A percentile compares a stretch with the other conserved stretches of the same genome.
These are phyloP conservation scores for Drosophila infuscata DNA, from an alignment of 2,888 invertebrate genomes.

Conservation along the genomic window DNA sequence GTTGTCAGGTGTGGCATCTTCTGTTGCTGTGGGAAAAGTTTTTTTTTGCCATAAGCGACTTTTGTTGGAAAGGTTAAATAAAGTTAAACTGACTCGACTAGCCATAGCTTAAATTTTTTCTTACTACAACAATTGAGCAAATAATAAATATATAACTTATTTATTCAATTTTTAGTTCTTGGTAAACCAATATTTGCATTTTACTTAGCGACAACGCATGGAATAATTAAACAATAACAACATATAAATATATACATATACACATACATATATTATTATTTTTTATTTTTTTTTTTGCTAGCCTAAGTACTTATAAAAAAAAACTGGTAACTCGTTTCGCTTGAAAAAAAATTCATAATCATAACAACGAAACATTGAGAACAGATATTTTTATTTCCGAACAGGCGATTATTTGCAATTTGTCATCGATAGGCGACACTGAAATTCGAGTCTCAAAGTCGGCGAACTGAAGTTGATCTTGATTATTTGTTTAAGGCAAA, in stretches of 20 bases:
- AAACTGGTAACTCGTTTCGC: constrained; percentile 13
- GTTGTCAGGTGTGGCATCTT: constrained; percentile 26
- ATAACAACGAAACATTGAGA: constrained; percentile 20
- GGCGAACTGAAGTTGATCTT: constrained; percentile 35
- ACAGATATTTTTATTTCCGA: constrained; percentile 39
- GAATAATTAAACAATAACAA: background rate
- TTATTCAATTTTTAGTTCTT: constrained; percentile 29
- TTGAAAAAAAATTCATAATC: constrained; percentile 15
- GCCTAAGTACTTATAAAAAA: background rate
- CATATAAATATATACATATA: background rate
- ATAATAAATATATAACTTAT: constrained; percentile 39
- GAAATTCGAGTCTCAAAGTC: constrained; percentile 54
- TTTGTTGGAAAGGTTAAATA: constrained; percentile 48
- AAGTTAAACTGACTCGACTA: constrained; percentile 33
- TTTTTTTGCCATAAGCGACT: constrained; percentile 15
- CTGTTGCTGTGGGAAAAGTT: constrained; percentile 53
- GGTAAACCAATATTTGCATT: constrained; percentile 39
- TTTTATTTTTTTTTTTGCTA: background rate
- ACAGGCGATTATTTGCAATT: constrained; percentile 63
- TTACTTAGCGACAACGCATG: constrained; percentile 13
- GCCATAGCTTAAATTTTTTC: background rate
- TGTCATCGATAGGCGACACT: constrained; percentile 64
- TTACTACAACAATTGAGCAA: constrained; percentile 44
- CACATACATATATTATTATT: background rate
- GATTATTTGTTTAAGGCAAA: constrained; percentile 48